Base-by-base conservation (phyloP, 2,888 invertebrate genomes). In the Ophion costatus region DNA sequence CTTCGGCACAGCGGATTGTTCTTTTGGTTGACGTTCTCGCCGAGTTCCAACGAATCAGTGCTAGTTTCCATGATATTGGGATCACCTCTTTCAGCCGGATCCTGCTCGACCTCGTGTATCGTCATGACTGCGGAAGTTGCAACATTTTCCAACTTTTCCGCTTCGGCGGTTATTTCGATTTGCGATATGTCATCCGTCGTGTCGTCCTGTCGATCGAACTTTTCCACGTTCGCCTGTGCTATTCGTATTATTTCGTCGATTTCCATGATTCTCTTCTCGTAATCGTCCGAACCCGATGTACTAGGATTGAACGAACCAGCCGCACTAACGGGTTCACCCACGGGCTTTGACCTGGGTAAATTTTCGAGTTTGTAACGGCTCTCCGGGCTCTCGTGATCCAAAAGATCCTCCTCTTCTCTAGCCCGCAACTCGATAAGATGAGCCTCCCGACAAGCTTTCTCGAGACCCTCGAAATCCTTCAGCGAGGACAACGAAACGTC, bases 391-490 rank as follows among this genome's bases (percentile, higher is more conserved):
- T 96, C 96, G 88, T 94, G 94, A 84, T 96, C 96, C 84, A 98
- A 93, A 76, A 97, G 92, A 24, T 97, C 97, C 90, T 98, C 98
- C 92, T 98, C 98, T 94, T 98, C 97, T 90, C 97, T 96, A 0
- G 97, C 98, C 85, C 96, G 96, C 67, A 97, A 95, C 94, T 98
- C 98, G 75, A 97, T 97, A 89, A 96, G 95, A 86, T 97, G 96
- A 0, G 97, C 98, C 92, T 97, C 98, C 67, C 97, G 95, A 90
- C 98, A 97, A 29, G 98, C 98, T 85, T 96, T 96, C 94, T 99
- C 98, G 1, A 98, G 94, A 0, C 97, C 97, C 94, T 99, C 98
- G 93, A 98, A 98, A 93, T 99, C 98, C 93, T 98, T 97, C 29
- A 98, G 94, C 63, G 98, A 98, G 9, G 97, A 97, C 42, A 97